These are phyloP conservation scores for Acromyrmex echinatior DNA, from an alignment of 1,140 invertebrate genomes.

Conservation along the genomic window DNA sequence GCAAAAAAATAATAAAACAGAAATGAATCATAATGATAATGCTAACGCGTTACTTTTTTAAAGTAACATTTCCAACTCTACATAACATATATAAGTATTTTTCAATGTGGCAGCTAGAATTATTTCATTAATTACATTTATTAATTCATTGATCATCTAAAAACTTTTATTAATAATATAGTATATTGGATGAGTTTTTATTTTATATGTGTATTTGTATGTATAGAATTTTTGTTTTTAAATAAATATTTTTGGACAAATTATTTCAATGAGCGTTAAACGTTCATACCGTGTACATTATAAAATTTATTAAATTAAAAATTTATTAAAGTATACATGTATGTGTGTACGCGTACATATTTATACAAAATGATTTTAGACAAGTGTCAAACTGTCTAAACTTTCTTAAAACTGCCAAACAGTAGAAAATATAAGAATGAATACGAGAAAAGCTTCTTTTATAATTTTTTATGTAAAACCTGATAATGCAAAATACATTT, in stretches of 20 bases:
- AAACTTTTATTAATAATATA: neutral
- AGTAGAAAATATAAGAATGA: neutral
- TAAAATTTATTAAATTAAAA: neutral
- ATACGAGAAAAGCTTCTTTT: neutral
- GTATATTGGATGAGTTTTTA: neutral
- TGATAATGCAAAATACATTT: neutral
- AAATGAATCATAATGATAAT: too few species aligned
- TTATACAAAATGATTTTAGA: neutral
- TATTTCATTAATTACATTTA: too few species aligned
- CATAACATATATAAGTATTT: neutral
- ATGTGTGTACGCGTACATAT: neutral
- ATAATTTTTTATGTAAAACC: neutral
- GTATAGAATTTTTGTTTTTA: neutral
- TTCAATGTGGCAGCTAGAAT: neutral
- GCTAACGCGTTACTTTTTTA: too few species aligned
- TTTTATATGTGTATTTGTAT: neutral
- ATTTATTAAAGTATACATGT: neutral
- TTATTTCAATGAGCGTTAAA: neutral
- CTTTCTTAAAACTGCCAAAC: neutral
- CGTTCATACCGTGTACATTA: too few species aligned
- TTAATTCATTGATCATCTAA: neutral
- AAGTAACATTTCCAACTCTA: too few species aligned
- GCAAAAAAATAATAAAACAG: too few species aligned
- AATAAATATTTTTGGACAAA: neutral
- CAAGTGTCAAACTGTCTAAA: neutral